Base-by-base conservation (phyloP, 2,888 invertebrate species). In the Limnephilus marmoratus region DNA sequence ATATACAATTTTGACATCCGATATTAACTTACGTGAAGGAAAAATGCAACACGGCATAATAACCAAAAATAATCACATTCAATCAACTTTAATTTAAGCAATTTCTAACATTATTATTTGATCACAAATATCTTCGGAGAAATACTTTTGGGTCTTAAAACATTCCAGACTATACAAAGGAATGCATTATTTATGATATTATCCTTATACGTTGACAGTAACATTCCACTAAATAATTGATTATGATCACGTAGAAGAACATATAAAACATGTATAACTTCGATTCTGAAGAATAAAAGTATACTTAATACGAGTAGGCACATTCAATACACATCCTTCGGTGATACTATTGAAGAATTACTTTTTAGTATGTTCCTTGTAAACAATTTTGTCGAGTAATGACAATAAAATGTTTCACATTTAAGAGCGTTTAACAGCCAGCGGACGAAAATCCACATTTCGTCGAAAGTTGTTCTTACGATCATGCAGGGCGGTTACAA, bases 151-250 rank as follows among this genome's bases (percentile, higher is more conserved):
- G 53, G 53, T 68, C 53, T 68, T 68, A 3, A 85, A 88, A 88
- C 88, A 88, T 88, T 34, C 80, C 88, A 68, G 15, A 31, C 29
- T 9, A 0, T 53, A 85, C 41, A 85, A 85, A n/a, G 89, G 88
- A 91, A 81, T 81, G 88, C 91, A 91, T 91, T 34, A 82, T 92
- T 92, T 92, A 92, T 92, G 87, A 49, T 86, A 68, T 45, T 91
- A 91, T 92, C 91, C 85, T 90, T 87, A 9, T 34, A 80, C 83
- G 90, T 34, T 91, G 92, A 91, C 92, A 91, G 91, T 41, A 68
- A 91, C 91, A 91, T 53, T 81, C 45, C 41, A 49, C 68, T 85
- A n/a, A 90, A 68, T 68, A 68, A 92, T 92, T 92, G 92, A 92
- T 92, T 91, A 82, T 90, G 85, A 90, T 92, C 92, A 80, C 87